Base-by-base conservation (phyloP, 1,140 invertebrate genomes). In the Drosophila prosaltans region DNA sequence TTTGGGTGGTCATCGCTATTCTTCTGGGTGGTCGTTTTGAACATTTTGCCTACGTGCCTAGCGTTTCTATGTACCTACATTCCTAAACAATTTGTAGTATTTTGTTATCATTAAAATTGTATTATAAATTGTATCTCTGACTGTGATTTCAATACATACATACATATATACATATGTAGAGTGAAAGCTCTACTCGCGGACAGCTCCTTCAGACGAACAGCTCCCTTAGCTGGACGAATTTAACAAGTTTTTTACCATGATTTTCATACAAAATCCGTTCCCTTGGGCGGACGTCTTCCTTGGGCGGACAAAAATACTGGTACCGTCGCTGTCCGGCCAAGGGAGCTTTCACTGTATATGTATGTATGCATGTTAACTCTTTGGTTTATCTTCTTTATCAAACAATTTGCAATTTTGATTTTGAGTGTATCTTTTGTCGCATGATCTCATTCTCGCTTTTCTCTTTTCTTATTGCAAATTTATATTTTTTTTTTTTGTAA, bases 1-100 rank as follows among this genome's bases (percentile, higher is more conserved):
- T 8, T 75, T 61, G 62, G 68, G 68, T 77, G 63, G 68, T 70
- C 78, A 28, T 48, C 28, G 24, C 16, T 24, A 30, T 48, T 62
- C 48, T 8, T 57, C 70, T 69, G 73, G 79, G 73, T 77, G 74
- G 11, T 65, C 11, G 43, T 63, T 21, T 30, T 21, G 32, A 36
- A 45, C 39, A 75, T 70, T 78, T 79, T 79, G 81, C 79, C 74
- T 85, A 86, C 82, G 83, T 81, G 79, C 79, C 55, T 30, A 16
- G 69, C 59, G 67, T 85, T 6, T 7, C 32, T 30, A 30, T 30
- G 28, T 30, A 30, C 28, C 28, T 36, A 85, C 69, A 62, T 65
- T 21, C 30, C 30, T 70, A 82, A 55, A 54, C 41, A 51, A 30
- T 71, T 48, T 64, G 63, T 58, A 39, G 54, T 67, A 57, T 72